A percentile compares a stretch with the other conserved stretches of the same genome.
phyloP scores from a whole-genome alignment of 2,113 vertebrate genomes.

The Nansenia antarctica region DNA sequence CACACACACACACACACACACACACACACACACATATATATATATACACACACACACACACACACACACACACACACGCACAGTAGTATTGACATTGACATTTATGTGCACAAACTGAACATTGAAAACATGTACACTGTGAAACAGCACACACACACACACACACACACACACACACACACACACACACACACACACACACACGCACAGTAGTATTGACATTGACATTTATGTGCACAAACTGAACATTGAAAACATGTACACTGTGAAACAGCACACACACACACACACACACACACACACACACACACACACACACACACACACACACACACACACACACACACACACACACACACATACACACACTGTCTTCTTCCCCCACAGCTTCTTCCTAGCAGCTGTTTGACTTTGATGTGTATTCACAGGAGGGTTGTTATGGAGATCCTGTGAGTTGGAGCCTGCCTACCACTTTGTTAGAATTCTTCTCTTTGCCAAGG shows the following conservation, averaged over 20 bases:
- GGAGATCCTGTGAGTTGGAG: slow-evolving; percentile 24
- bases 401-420: slow-evolving; percentile 41
- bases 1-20: slow-evolving; percentile 2
- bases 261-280: neutral
- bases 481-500: slow-evolving; percentile 32
- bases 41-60: slow-evolving; percentile 9
- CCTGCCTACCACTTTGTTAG: slow-evolving; percentile 29
- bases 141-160: slow-evolving; percentile 6
- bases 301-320: slow-evolving; percentile 5
- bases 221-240: neutral
- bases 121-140: too few relatives aligned
- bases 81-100: too few relatives aligned
- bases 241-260: neutral
- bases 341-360: neutral
- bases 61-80: too few relatives aligned
- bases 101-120: too few relatives aligned
- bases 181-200: neutral
- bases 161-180: slow-evolving; percentile 10
- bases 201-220: neutral
- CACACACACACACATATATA: slow-evolving; percentile 8
- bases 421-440: slow-evolving; percentile 42
- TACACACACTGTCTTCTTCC: neutral
- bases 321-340: slow-evolving; percentile 5
- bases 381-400: neutral
- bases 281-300: slow-evolving; percentile 9